Evolutionary conservation across 2,888 invertebrate species (phyloP), one percentile per base, ranked within the genome.

Genomic region (Entomobrya proxima): DNA sequence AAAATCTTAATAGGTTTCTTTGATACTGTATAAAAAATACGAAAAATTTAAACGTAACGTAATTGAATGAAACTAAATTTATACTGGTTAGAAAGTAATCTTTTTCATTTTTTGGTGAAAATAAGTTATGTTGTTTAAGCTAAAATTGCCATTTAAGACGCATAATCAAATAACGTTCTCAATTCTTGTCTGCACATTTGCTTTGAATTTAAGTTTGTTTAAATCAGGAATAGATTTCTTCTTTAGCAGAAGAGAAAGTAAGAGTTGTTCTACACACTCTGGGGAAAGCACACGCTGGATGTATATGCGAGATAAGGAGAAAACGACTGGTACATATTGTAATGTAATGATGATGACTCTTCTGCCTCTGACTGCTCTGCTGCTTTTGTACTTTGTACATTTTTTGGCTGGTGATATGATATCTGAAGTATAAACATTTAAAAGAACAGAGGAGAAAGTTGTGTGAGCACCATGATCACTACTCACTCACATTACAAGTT

Each of bases 331-430:
- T 67, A 67, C 67, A 67, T 67, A 67, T 37, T 67, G 67, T 67
- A 67, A 67, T 61, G 58, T 61, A 61, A 61, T 61, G 58, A 61
- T 67, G 67, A 67, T 67, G 67, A 67, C 40, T n/a, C n/a, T n/a
- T n/a, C n/a, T n/a, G n/a, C n/a, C n/a, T n/a, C n/a, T n/a, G n/a
- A n/a, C n/a, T n/a, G n/a, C n/a, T n/a, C n/a, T n/a, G n/a, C n/a
- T n/a, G n/a, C n/a, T n/a, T n/a, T n/a, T n/a, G n/a, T n/a, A n/a
- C n/a, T n/a, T n/a, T n/a, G n/a, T n/a, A n/a, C n/a, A n/a, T n/a
- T n/a, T n/a, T n/a, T n/a, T n/a, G n/a, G n/a, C n/a, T n/a, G n/a
- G n/a, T n/a, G n/a, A n/a, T n/a, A n/a, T n/a, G n/a, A n/a, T n/a
- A n/a, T n/a, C n/a, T n/a, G n/a, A n/a, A n/a, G n/a, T n/a, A n/a